Evolutionary conservation across 1,140 invertebrate species (phyloP), one percentile per base, ranked within the genome.

Genomic region (Trissolcus basalis): DNA sequence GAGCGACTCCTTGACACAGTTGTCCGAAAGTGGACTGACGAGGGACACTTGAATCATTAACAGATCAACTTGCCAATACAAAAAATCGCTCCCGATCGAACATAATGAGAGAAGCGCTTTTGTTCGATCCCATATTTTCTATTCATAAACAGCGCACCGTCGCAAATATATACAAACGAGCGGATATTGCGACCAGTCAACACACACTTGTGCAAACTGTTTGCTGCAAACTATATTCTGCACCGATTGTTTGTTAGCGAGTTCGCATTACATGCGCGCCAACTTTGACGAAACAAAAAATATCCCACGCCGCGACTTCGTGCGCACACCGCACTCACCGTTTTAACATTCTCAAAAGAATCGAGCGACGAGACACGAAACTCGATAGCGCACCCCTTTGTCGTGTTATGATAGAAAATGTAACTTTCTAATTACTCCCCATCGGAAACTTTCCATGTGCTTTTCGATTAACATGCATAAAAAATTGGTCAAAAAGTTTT

Each of bases 11-110:
- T 70, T 70, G 58, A 70, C 67, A 61, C 32, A 61, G 19, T 48
- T 70, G 43, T 50, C 44, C 58, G 15, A 70, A 70, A 70, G 58
- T 61, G 58, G 58, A 70, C 43, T 55, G 43, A 9, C 36, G 58
- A 70, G 56, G 58, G 67, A 61, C 58, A 61, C 55, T 69, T 59
- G 15, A 55, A 49, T 70, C 67, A 60, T 68, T 59, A 58, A 68
- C 48, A 32, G 39, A 54, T 53, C 55, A 48, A 41, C 11, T 56
- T 35, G 39, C 15, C 43, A 58, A 53, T 51, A 67, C 49, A 58
- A 67, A 67, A 51, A 27, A 43, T 3, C 45, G 41, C 39, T 51
- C n/a, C 0, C 32, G 11, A 39, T 11, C 36, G 36, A 9, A 39
- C 9, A 51, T 51, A 14, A 51, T 14, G 59, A 32, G 33, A 9